Percentiles rank a stretch among this genome's conserved stretches.
phyloP scores from a whole-genome alignment of 2,888 invertebrate species.

The Eilema depressum region DNA sequence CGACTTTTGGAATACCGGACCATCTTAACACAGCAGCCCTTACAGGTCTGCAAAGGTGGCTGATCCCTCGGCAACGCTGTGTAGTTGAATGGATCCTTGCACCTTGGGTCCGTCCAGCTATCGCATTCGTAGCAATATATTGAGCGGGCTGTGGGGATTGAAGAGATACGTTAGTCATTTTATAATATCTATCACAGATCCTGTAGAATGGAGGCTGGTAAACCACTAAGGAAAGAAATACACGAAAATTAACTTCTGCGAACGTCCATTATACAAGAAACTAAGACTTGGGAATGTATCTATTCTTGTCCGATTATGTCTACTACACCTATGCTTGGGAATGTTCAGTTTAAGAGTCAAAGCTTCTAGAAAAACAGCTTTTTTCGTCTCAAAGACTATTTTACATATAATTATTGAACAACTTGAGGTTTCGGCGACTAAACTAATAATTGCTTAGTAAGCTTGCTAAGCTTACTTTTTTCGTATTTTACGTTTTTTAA shows the following conservation, averaged over 20 bases:
- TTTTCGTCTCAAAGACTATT: background rate
- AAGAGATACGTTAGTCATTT: background rate
- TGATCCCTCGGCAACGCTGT: constrained; percentile 95
- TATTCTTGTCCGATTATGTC: background rate
- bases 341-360: background rate
- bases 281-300: background rate
- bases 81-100: constrained; percentile 97
- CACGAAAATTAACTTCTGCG: too few species aligned
- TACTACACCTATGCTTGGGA: background rate
- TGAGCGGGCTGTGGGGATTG: constrained; percentile 89
- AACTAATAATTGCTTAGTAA: too few species aligned
- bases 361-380: too few species aligned
- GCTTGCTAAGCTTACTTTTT: too few species aligned
- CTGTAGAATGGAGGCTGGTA: background rate
- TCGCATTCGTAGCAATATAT: constrained; percentile 98
- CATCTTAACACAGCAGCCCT: constrained; percentile 98
- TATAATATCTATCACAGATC: background rate
- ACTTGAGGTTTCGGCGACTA: too few species aligned
- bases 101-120: constrained; percentile 95
- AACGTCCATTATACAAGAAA: background rate
- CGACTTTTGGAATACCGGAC: constrained; percentile 96
- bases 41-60: constrained; percentile 95
- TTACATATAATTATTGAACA: background rate
- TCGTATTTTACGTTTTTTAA: too few species aligned
- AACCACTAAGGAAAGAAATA: background rate